Evolutionary conservation across 2,113 vertebrate genomes (phyloP).

Genomic region (Syngnathus typhle): DNA sequence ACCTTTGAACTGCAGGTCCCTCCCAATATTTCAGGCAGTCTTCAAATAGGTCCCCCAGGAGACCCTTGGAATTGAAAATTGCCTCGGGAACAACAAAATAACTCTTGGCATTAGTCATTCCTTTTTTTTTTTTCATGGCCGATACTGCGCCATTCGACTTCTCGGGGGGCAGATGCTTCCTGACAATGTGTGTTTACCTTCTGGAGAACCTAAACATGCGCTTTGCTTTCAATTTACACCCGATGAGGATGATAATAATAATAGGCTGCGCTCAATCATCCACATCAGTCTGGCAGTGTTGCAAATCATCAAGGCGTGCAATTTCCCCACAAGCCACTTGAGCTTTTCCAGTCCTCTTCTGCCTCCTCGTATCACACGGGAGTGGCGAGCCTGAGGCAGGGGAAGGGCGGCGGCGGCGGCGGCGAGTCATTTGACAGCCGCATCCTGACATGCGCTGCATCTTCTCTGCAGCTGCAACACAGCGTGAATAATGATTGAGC

Average conservation of each 20-base stretch:
- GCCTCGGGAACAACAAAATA: neutral
- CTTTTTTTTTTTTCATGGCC: too few relatives aligned
- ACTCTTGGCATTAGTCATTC: neutral
- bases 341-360: conserved; percentile 16
- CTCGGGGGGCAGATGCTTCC: neutral
- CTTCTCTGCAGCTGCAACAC: conserved; percentile 33
- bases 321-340: conserved; percentile 45
- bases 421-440: conserved; percentile 31
- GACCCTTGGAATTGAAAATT: neutral
- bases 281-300: neutral
- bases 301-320: conserved; percentile 33
- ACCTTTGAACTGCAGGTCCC: neutral
- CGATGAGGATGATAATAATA: neutral
- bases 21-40: neutral
- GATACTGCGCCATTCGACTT: neutral
- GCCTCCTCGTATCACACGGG: conserved; percentile 18
- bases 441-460: conserved; percentile 46
- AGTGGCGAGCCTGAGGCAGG: neutral
- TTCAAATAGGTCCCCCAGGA: neutral
- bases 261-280: conserved; percentile 4
- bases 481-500: conserved; percentile 53
- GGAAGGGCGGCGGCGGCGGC: neutral
- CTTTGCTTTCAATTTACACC: conserved; percentile 1
- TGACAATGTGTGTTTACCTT: neutral
- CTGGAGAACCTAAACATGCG: neutral